Conservation (phyloP, 2,113 vertebrate genomes). For the Nanorana parkeri region DNA sequence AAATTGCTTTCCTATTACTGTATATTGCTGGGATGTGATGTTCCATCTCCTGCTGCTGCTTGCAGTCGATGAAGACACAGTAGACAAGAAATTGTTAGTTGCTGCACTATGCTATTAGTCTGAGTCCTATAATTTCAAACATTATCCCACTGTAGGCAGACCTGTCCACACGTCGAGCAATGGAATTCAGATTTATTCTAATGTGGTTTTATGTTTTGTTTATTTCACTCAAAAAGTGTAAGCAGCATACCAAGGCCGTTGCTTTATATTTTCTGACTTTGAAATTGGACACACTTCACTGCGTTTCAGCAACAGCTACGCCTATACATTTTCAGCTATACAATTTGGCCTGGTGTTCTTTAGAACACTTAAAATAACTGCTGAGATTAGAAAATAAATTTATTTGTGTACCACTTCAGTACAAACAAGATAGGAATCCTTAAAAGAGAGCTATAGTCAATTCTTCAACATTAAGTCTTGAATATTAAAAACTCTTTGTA, state of each 20-base stretch:
- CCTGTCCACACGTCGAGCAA: not conserved
- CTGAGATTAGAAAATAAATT: no score
- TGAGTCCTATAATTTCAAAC: slow-evolving; percentile 37
- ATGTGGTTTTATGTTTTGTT: not conserved
- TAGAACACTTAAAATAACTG: not conserved
- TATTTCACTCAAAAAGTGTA: not conserved
- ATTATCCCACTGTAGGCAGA: slow-evolving; percentile 12
- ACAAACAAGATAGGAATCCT: no score
- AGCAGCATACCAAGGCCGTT: not conserved
- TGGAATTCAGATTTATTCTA: slow-evolving; percentile 45
- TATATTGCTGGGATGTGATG: slow-evolving; percentile 39
- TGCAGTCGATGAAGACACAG: slow-evolving; percentile 13
- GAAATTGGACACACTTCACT: not conserved
- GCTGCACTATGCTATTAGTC: slow-evolving; percentile 24
- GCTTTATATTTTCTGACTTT: not conserved
- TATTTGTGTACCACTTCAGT: no score
- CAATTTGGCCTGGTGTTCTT: not conserved
- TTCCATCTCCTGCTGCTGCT: slow-evolving; percentile 29
- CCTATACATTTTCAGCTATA: not conserved
- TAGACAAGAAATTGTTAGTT: slow-evolving; percentile 47
- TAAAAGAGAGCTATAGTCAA: no score
- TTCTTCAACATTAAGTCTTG: no score
- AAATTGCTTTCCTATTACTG: slow-evolving; percentile 26
- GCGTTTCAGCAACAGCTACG: not conserved
- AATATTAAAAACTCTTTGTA: no score